Evolutionary conservation across 2,797 vertebrate genomes (phyloP).

Genomic region (Leptodactylus fallax): DNA sequence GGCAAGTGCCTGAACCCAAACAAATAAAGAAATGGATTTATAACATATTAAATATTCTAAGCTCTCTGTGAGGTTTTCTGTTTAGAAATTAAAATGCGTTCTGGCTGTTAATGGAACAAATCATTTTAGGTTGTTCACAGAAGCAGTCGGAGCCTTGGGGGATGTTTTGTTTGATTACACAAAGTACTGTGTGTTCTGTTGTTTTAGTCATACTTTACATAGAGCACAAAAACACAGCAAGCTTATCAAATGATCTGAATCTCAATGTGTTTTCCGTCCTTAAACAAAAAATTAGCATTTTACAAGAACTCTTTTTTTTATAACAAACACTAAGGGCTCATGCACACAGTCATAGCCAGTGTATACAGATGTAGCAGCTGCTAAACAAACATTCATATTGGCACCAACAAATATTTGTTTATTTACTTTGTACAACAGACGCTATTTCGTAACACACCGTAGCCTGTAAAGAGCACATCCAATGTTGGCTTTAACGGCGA

Average conservation of each 20-base stretch:
- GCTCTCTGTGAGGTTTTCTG: constrained; percentile 49
- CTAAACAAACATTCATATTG: too few species aligned
- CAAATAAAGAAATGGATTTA: constrained; percentile 65
- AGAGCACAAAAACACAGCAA: constrained; percentile 27
- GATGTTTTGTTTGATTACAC: background rate
- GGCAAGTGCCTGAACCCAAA: constrained; percentile 44
- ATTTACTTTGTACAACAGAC: too few species aligned
- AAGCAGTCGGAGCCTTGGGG: constrained; percentile 28
- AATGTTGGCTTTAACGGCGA: too few species aligned
- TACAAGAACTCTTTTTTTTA: background rate
- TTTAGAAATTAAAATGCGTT: constrained; percentile 17
- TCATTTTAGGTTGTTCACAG: constrained; percentile 54
- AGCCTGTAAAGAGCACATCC: too few species aligned
- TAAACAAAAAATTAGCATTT: background rate
- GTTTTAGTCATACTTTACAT: constrained; percentile 37
- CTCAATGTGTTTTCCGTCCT: constrained; percentile 1
- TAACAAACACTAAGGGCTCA: background rate
- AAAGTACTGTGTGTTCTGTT: constrained; percentile 51
- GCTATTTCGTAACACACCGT: too few species aligned
- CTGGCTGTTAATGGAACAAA: constrained; percentile 28
- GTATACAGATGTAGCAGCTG: too few species aligned
- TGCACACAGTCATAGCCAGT: too few species aligned
- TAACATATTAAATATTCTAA: constrained; percentile 44
- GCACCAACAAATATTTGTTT: too few species aligned
- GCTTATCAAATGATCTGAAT: constrained; percentile 13